phyloP scores from a whole-genome alignment of 2,888 invertebrate species.

The Prosapia bicincta region DNA sequence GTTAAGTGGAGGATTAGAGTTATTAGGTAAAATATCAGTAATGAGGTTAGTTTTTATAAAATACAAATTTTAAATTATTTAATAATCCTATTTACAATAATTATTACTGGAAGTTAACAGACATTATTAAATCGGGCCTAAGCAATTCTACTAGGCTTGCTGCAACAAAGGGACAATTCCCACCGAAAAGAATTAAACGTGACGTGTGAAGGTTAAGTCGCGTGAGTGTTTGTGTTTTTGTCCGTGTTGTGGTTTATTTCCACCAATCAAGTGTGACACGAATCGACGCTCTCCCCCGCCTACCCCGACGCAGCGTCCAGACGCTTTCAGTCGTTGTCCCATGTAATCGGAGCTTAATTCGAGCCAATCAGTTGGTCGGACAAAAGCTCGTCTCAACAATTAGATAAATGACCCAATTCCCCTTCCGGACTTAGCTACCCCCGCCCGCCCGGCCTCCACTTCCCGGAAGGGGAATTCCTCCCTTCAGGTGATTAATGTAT shows the following conservation, averaged over 20 bases:
- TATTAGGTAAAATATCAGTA: too few species aligned
- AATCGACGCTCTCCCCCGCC: neutral
- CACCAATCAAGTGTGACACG: neutral
- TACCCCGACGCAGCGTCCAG: neutral
- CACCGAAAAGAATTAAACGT: too few species aligned
- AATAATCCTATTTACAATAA: too few species aligned
- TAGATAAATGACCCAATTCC: conserved; percentile 30
- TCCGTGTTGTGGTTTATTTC: neutral
- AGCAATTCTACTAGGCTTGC: too few species aligned
- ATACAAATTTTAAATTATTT: too few species aligned
- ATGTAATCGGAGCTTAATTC: conserved; percentile 25
- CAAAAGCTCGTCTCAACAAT: conserved; percentile 27
- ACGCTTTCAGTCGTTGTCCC: conserved; percentile 3
- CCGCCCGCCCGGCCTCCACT: neutral
- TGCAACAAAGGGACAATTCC: too few species aligned
- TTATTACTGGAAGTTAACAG: too few species aligned
- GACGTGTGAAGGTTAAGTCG: neutral
- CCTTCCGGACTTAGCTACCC: neutral
- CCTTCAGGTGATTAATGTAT: neutral
- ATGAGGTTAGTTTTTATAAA: too few species aligned
- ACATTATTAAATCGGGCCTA: too few species aligned
- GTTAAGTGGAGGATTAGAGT: too few species aligned
- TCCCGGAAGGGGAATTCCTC: neutral
- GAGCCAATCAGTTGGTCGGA: conserved; percentile 11
- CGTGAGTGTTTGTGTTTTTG: neutral